phyloP scores from a whole-genome alignment of 2,888 invertebrate genomes.

The Scaeva pyrastri region DNA sequence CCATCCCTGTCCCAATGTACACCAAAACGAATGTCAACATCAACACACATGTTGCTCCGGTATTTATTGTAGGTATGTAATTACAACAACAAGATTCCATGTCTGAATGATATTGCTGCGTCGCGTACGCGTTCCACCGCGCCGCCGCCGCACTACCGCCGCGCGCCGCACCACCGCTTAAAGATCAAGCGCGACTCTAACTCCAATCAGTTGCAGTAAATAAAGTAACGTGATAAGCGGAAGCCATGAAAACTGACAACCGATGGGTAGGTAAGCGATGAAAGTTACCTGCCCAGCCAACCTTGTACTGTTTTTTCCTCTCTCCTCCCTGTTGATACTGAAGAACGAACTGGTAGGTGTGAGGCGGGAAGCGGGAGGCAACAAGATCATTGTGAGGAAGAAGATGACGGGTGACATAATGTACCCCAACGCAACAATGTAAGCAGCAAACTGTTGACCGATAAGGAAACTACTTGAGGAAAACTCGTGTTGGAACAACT shows the following conservation, averaged over 20 bases:
- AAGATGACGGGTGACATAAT: conserved; percentile 54
- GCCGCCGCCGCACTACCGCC: background rate
- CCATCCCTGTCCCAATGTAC: conserved; percentile 44
- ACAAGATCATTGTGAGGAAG: conserved; percentile 14
- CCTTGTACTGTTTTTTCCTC: conserved; percentile 56
- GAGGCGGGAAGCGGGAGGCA: background rate
- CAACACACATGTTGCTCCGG: conserved; percentile 54
- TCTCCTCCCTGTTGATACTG: background rate
- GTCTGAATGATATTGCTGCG: conserved; percentile 17
- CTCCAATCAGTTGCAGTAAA: conserved; percentile 66
- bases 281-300: conserved; percentile 68
- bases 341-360: background rate
- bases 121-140: too few relatives aligned
- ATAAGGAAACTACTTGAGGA: conserved; percentile 45
- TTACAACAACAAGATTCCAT: conserved; percentile 10
- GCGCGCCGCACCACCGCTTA: too few relatives aligned
- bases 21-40: conserved; percentile 64
- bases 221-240: conserved; percentile 69
- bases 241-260: conserved; percentile 67
- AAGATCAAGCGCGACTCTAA: conserved; percentile 60
- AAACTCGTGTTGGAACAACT: conserved; percentile 46
- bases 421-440: conserved; percentile 27
- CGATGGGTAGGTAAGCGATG: conserved; percentile 66
- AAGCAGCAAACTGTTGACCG: conserved; percentile 65
- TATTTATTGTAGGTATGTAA: conserved; percentile 10